Conservation (phyloP, 2,888 invertebrate species). For the Lasius platythorax region DNA sequence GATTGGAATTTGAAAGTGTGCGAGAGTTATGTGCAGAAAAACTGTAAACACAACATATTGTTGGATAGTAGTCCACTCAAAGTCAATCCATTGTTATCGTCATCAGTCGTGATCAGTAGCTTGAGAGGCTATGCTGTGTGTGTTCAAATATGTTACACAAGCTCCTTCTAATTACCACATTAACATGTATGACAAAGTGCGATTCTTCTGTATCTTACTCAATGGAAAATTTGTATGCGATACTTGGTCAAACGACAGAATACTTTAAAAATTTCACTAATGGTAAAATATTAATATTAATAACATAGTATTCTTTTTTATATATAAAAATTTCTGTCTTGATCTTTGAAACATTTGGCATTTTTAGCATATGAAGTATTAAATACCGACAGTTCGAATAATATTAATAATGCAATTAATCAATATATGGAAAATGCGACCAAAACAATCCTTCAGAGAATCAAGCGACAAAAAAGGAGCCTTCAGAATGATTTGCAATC, state of each 20-base stretch:
- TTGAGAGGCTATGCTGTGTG: not conserved
- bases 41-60: conserved; percentile 63
- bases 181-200: conserved; percentile 54
- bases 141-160: conserved; percentile 56
- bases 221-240: conserved; percentile 51
- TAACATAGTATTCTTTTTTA: not conserved
- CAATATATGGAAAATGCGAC: conserved; percentile 61
- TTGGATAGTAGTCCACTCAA: not conserved
- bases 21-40: conserved; percentile 57
- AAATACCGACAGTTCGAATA: conserved; percentile 21
- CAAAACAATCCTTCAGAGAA: conserved; percentile 10
- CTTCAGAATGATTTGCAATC: conserved; percentile 17
- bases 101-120: conserved; percentile 7
- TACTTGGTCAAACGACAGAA: conserved; percentile 62
- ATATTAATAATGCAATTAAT: conserved; percentile 65
- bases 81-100: conserved; percentile 1
- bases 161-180: conserved; percentile 43
- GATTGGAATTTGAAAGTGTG: conserved; percentile 18
- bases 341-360: conserved; percentile 19
- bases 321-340: not conserved
- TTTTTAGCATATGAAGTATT: conserved; percentile 53
- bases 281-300: conserved; percentile 66
- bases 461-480: conserved; percentile 63
- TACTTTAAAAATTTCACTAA: conserved; percentile 72
- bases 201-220: not conserved